phyloP scores from a whole-genome alignment of 2,888 invertebrate genomes.

The Globia sparganii region DNA sequence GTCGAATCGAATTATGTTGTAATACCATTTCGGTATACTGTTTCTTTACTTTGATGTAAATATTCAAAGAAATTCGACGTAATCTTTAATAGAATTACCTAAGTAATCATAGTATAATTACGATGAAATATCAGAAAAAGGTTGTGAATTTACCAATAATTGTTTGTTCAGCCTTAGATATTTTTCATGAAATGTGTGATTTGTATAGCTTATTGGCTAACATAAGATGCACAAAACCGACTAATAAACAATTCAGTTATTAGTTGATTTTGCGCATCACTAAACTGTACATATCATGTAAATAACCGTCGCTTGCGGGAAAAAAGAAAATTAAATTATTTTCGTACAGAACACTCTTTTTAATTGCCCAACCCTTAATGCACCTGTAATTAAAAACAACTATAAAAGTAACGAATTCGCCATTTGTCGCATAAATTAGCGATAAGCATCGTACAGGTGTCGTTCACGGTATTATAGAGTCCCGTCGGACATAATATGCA shows the following conservation, averaged over 20 bases:
- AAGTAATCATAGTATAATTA: slow-evolving; percentile 8
- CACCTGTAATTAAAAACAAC: slow-evolving; percentile 54
- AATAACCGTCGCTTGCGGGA: slow-evolving; percentile 59
- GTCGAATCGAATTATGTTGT: slow-evolving; percentile 33
- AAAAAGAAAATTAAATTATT: slow-evolving; percentile 77
- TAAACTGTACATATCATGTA: slow-evolving; percentile 71
- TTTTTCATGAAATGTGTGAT: slow-evolving; percentile 24
- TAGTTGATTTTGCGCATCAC: slow-evolving; percentile 8
- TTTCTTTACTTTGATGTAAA: slow-evolving; percentile 42
- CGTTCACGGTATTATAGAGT: slow-evolving; percentile 45
- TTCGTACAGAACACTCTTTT: slow-evolving; percentile 59
- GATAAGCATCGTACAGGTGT: slow-evolving; percentile 81
- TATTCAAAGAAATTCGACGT: slow-evolving; percentile 24
- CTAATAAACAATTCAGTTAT: neutral
- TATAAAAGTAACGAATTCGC: slow-evolving; percentile 55
- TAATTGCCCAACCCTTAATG: slow-evolving; percentile 43
- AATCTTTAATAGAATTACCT: slow-evolving; percentile 26
- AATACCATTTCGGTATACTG: slow-evolving; percentile 29
- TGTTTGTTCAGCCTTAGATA: slow-evolving; percentile 16
- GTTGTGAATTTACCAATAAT: slow-evolving; percentile 60
- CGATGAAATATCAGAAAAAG: slow-evolving; percentile 34
- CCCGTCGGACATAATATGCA: slow-evolving; percentile 64
- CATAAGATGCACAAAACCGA: neutral
- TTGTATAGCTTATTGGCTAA: slow-evolving; percentile 38
- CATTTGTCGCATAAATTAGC: slow-evolving; percentile 71